Conservation (phyloP, 2,113 vertebrate genomes). For the Merops nubicus region DNA sequence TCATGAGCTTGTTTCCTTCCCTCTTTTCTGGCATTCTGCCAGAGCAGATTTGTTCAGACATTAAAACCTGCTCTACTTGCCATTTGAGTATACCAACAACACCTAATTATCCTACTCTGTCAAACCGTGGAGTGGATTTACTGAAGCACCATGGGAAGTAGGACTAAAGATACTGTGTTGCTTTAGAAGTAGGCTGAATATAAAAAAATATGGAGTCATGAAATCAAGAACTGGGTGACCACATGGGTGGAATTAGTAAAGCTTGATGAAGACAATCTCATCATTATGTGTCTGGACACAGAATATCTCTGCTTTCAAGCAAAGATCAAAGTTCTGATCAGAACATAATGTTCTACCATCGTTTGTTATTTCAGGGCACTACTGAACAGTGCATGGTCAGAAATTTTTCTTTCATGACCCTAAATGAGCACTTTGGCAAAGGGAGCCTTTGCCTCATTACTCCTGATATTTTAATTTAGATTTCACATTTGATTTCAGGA, state of each 20-base stretch:
- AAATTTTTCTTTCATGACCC: background rate
- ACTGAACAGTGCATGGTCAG: background rate
- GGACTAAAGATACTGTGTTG: background rate
- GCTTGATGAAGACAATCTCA: background rate
- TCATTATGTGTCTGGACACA: background rate
- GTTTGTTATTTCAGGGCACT: background rate
- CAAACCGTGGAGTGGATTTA: background rate
- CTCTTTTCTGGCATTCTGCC: slow-evolving; percentile 41
- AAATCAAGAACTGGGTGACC: background rate
- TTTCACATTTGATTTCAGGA: background rate
- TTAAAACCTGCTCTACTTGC: background rate
- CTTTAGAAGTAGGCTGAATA: background rate
- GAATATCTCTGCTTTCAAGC: background rate
- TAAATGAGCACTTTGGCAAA: background rate
- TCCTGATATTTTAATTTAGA: background rate
- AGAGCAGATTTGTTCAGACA: slow-evolving; percentile 34
- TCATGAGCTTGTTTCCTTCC: slow-evolving; percentile 51
- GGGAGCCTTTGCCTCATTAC: background rate
- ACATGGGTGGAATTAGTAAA: background rate
- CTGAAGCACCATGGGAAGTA: background rate
- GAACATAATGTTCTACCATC: background rate
- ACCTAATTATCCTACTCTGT: background rate
- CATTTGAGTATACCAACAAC: background rate
- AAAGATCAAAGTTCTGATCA: background rate
- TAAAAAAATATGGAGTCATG: background rate